Evolutionary conservation across 92 coral and sea anemone species (phyloP).

Genomic region (Anthopleura xanthogrammica): DNA sequence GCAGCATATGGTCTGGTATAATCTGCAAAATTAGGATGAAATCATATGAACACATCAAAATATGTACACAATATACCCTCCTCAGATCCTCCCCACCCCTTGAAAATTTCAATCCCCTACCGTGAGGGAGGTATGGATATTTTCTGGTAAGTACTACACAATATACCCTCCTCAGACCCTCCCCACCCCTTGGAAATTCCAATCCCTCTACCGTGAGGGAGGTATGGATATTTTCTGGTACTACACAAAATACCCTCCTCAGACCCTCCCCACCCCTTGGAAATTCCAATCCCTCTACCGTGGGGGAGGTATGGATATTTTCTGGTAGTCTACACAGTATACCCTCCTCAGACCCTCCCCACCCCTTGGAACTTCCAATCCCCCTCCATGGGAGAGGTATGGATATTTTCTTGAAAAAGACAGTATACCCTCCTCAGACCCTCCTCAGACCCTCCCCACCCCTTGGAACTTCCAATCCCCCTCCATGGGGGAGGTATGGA

Average conservation of each 20-base stretch:
- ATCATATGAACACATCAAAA: neutral
- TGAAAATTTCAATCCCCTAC: too few relatives aligned
- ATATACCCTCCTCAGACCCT: too few relatives aligned
- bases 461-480: neutral
- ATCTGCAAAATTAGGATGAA: conserved; percentile 45
- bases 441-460: neutral
- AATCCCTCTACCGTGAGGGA: too few relatives aligned
- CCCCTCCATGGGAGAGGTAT: too few relatives aligned
- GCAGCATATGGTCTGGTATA: conserved; percentile 86
- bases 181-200: too few relatives aligned
- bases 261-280: neutral
- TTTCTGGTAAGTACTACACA: neutral
- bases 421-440: too few relatives aligned
- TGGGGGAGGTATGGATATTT: neutral
- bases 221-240: too few relatives aligned
- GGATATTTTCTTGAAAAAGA: too few relatives aligned
- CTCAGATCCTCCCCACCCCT: neutral
- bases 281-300: too few relatives aligned
- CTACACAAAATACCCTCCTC: too few relatives aligned
- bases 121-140: neutral
- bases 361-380: neutral
- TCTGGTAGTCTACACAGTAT: neutral
- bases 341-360: neutral
- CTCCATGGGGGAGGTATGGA: neutral
- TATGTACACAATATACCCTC: neutral